A percentile compares a stretch with the other conserved stretches of the same genome.
phyloP scores from a whole-genome alignment of 2,888 invertebrate genomes.

The Tupiocoris notatus region DNA sequence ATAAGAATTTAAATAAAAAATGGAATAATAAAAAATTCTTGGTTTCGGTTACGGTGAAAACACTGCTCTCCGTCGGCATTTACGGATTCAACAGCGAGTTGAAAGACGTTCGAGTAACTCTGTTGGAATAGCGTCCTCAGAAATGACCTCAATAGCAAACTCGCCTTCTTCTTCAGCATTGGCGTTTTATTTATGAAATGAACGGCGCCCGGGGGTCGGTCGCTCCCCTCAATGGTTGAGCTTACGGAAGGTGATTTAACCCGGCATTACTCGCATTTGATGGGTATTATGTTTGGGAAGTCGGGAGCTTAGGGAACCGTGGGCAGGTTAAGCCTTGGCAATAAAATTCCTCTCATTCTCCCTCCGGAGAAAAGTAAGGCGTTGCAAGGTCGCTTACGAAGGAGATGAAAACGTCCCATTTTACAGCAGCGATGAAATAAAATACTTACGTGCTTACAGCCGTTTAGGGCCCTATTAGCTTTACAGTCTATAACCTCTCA shows the following conservation, averaged over 20 bases:
- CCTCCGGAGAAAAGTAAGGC: background rate
- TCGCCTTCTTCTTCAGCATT: background rate
- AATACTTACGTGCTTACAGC: constrained; percentile 10
- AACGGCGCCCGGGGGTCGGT: background rate
- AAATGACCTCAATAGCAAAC: background rate
- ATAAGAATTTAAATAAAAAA: no score
- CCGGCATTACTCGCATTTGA: background rate
- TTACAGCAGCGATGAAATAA: constrained; percentile 7
- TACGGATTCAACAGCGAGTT: no score
- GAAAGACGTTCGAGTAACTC: no score
- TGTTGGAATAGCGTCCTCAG: no score
- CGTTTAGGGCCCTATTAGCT: constrained; percentile 5
- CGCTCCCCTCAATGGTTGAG: background rate
- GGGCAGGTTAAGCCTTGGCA: background rate
- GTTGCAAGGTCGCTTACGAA: background rate
- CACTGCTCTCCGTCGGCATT: no score
- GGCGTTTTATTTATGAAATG: background rate
- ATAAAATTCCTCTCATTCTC: background rate
- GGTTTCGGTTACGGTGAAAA: no score
- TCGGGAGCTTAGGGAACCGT: background rate
- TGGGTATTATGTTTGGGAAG: background rate
- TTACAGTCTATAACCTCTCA: no score
- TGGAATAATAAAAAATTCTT: no score
- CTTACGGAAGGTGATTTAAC: background rate
- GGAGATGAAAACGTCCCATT: constrained; percentile 12